Conservation (phyloP, 2,888 invertebrate species). For the Nomada flava region DNA sequence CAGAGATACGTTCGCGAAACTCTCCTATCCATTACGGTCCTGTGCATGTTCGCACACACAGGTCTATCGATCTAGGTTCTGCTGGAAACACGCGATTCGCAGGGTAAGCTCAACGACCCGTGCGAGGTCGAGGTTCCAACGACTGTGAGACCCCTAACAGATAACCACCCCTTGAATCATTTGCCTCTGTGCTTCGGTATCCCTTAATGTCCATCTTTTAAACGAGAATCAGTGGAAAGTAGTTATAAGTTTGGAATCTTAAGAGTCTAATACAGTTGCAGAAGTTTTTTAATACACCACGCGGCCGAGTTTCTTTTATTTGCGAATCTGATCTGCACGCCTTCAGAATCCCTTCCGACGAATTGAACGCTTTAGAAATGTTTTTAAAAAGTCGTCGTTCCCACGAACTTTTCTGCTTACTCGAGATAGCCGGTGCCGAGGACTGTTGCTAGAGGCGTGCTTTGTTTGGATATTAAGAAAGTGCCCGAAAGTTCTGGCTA, state of each 20-base stretch:
- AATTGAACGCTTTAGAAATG: slow-evolving; percentile 9
- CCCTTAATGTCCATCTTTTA: background rate
- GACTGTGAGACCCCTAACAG: slow-evolving; percentile 16
- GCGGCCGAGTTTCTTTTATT: background rate
- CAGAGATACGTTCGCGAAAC: slow-evolving; percentile 25
- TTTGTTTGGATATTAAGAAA: slow-evolving; percentile 38
- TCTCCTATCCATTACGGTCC: slow-evolving; percentile 13
- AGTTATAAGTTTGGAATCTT: background rate
- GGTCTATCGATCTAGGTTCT: slow-evolving; percentile 63
- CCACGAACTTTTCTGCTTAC: slow-evolving; percentile 3
- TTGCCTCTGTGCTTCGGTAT: background rate
- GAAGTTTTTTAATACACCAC: too few species aligned
- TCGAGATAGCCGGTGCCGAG: background rate
- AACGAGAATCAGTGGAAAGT: background rate
- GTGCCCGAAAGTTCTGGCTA: slow-evolving; percentile 19
- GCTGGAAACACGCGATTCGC: slow-evolving; percentile 72
- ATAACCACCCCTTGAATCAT: slow-evolving; percentile 21
- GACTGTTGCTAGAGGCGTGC: slow-evolving; percentile 6
- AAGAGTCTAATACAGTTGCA: too few species aligned
- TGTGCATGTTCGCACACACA: slow-evolving; percentile 34
- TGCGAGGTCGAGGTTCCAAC: slow-evolving; percentile 65
- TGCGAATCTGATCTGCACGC: background rate
- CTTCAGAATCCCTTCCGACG: background rate
- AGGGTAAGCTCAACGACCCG: slow-evolving; percentile 76
- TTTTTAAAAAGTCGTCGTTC: slow-evolving; percentile 32